Base-by-base conservation (phyloP, 2,888 invertebrate genomes). In the Gnatocerus cornutus region DNA sequence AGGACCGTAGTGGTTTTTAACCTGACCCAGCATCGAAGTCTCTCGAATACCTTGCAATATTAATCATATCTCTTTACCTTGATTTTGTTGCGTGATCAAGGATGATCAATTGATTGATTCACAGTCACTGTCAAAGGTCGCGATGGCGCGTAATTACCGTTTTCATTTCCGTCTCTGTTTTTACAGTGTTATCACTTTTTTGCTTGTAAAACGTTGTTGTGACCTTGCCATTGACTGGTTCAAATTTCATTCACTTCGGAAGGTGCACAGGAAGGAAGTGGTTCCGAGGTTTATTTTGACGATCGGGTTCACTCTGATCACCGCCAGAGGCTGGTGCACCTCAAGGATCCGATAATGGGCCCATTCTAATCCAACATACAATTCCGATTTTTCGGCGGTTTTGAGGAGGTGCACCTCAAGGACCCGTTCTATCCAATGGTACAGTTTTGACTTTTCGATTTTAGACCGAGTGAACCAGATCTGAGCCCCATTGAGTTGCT, bases 101-200 rank as follows among this genome's bases (percentile, higher is more conserved):
- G 33, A 33, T 33, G 33, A 33, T 33, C 33, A 33, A 33, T 33
- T n/a, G 33, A 33, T 33, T n/a, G 33, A n/a, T n/a, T 33, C 33
- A 33, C 33, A 33, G 33, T 33, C 33, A 33, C n/a, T 33, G 33
- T 33, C 33, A 33, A 33, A 33, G 33, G 7, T n/a, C 7, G 7
- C 21, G 21, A 4, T 21, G 21, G 21, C 21, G 1, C 4, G 21
- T 1, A 21, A 21, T 21, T 21, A 4, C n/a, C 4, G 33, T 33
- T 7, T n/a, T n/a, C 3, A n/a, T 33, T 33, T 33, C 33, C 33
- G 33, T 33, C n/a, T 29, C 7, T 29, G 29, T 29, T 5, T 29
- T 29, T n/a, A n/a, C n/a, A n/a, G n/a, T n/a, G n/a, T n/a, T n/a
- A n/a, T n/a, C n/a, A n/a, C n/a, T 21, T 1, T 21, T 21, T 33